Evolutionary conservation across 1,140 invertebrate genomes (phyloP), one percentile per base, ranked within the genome.

Genomic region (Drosophila subpulchrella): DNA sequence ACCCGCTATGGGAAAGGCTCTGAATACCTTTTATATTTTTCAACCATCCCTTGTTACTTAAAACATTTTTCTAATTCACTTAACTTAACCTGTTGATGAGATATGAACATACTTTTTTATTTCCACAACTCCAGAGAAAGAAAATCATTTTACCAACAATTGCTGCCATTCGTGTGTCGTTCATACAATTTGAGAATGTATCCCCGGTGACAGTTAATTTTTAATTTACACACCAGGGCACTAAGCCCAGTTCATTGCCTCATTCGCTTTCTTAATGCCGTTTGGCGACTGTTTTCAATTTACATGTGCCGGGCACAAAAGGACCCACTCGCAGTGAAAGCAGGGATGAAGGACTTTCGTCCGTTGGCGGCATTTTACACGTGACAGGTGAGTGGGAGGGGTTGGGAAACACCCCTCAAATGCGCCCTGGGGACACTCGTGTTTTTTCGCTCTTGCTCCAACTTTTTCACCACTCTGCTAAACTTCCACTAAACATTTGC

Each of bases 201-300:
- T 86, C 83, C 83, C 79, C 34, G 46, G 75, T 60, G 83, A 86
- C 83, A 88, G 61, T 86, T 86, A 79, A 86, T 82, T 86, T 86
- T 88, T 86, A 86, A 88, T 86, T 86, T 79, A 88, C 39, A 53
- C 66, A 59, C 62, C 61, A 34, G n/a, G n/a, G 15, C 11, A 32
- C 39, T 32, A 70, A 24, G 51, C 66, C 58, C 61, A 77, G 57
- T 86, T 78, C 71, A 77, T 78, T 81, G 80, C 60, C 75, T 60
- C 62, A 51, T 76, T 76, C 73, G 46, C 61, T 65, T 75, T 78
- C 83, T 88, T 82, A 78, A 88, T 82, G 79, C 75, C 70, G 85
- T 88, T 88, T 76, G 73, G 83, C 32, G 81, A 76, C 75, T 81
- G 75, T 82, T 86, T 86, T 86, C 83, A 86, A 86, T 86, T 88